phyloP scores from a whole-genome alignment of 2,888 invertebrate species.

The Ochropleura leucogaster region DNA sequence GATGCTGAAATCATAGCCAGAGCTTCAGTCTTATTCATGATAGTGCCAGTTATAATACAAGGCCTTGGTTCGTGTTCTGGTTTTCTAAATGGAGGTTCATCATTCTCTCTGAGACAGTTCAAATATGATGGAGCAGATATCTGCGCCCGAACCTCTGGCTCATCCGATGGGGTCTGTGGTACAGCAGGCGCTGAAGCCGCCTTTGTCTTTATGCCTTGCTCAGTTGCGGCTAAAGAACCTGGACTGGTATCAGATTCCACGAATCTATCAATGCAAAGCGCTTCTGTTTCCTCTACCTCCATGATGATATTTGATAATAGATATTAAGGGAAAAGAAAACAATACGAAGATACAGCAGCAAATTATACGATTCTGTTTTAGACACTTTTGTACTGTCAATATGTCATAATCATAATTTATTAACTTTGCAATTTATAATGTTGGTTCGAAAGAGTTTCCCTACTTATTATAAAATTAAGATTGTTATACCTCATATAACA shows the following conservation, averaged over 20 bases:
- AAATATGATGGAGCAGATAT: constrained; percentile 85
- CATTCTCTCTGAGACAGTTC: constrained; percentile 79
- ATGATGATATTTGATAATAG: not conserved
- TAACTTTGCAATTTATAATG: not conserved
- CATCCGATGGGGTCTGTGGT: constrained; percentile 47
- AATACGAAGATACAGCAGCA: not conserved
- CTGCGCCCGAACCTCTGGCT: constrained; percentile 68
- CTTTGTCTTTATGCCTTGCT: constrained; percentile 57
- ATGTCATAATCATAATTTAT: constrained; percentile 24
- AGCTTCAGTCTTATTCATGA: constrained; percentile 78
- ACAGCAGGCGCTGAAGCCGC: constrained; percentile 74
- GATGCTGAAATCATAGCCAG: constrained; percentile 78
- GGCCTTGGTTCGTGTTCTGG: constrained; percentile 73
- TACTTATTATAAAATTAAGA: not conserved
- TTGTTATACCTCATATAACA: too few species aligned
- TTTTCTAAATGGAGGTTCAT: constrained; percentile 79
- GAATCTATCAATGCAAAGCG: constrained; percentile 51
- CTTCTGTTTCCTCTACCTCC: constrained; percentile 9
- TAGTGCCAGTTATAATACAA: constrained; percentile 73
- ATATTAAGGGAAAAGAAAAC: not conserved
- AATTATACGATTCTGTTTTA: not conserved
- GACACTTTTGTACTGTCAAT: constrained; percentile 16
- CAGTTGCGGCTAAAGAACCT: constrained; percentile 7
- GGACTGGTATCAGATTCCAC: constrained; percentile 54
- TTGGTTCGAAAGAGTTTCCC: constrained; percentile 9